Evolutionary conservation across 2,797 vertebrate species (phyloP).

Genomic region (Notoglanidium macrostoma): DNA sequence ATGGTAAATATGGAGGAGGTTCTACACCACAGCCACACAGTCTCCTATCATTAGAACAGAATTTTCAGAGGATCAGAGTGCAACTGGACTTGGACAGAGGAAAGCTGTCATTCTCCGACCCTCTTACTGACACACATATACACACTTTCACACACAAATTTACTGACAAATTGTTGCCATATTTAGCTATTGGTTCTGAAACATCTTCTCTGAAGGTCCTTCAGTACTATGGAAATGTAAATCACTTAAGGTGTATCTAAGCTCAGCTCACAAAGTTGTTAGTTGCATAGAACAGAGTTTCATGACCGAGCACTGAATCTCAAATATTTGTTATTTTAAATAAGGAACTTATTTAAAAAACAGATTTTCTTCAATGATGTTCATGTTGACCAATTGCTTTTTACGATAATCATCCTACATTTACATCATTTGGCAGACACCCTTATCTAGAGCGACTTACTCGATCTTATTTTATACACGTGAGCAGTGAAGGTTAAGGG

Average conservation of each 20-base stretch:
- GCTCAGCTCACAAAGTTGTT: not conserved
- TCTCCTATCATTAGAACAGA: not conserved
- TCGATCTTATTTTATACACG: too few species aligned
- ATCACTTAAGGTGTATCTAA: not conserved
- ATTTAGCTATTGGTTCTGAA: slow-evolving; percentile 24
- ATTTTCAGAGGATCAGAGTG: not conserved
- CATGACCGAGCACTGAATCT: not conserved
- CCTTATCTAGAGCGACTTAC: too few species aligned
- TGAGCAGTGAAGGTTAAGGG: too few species aligned
- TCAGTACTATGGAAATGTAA: not conserved
- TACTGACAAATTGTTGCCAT: not conserved
- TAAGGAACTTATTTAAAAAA: not conserved
- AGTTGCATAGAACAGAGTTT: not conserved
- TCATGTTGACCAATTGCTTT: not conserved
- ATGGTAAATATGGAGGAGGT: not conserved
- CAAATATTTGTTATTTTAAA: not conserved
- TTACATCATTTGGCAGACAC: too few species aligned
- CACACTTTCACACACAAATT: not conserved
- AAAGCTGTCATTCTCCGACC: slow-evolving; percentile 16
- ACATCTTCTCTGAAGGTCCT: not conserved
- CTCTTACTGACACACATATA: not conserved
- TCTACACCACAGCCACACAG: not conserved
- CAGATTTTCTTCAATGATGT: not conserved
- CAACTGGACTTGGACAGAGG: slow-evolving; percentile 17
- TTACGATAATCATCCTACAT: not conserved